Conservation (phyloP, 2,113 vertebrate species). For the Grammomys dolichurus region DNA sequence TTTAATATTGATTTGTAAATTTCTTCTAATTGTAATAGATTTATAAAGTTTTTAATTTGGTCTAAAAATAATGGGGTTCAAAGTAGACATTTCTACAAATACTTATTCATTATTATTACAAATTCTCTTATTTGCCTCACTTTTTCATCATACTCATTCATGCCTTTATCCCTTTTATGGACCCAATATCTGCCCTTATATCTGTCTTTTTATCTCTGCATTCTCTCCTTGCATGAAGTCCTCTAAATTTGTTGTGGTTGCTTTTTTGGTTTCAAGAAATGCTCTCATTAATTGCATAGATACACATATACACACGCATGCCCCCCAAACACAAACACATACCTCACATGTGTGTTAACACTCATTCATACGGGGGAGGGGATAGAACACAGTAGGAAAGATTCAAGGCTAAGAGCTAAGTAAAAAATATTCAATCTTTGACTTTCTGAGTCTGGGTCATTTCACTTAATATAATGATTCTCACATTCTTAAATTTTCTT, state of each 20-base stretch:
- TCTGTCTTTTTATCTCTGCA: background rate
- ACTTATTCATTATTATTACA: too few species aligned
- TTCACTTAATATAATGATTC: background rate
- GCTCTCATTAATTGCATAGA: background rate
- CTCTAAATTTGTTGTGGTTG: too few species aligned
- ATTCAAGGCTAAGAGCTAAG: background rate
- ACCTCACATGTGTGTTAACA: too few species aligned
- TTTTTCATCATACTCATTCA: too few species aligned
- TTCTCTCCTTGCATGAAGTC: background rate
- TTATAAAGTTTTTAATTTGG: background rate
- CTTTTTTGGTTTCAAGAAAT: background rate
- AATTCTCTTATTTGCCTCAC: background rate
- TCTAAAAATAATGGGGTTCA: too few species aligned
- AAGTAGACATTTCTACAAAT: background rate
- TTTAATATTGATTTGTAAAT: background rate
- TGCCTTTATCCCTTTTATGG: rapidly evolving
- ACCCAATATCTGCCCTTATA: background rate
- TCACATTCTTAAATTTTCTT: background rate
- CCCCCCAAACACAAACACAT: background rate
- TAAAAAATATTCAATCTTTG: background rate
- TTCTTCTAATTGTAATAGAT: background rate
- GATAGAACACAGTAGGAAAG: background rate
- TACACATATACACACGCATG: background rate
- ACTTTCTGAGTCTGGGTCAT: background rate
- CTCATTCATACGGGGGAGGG: too few species aligned